A percentile compares a stretch with the other conserved stretches of the same genome.
Evolutionary conservation across 1,140 invertebrate genomes (phyloP).

Genomic region (Hyphantria cunea): DNA sequence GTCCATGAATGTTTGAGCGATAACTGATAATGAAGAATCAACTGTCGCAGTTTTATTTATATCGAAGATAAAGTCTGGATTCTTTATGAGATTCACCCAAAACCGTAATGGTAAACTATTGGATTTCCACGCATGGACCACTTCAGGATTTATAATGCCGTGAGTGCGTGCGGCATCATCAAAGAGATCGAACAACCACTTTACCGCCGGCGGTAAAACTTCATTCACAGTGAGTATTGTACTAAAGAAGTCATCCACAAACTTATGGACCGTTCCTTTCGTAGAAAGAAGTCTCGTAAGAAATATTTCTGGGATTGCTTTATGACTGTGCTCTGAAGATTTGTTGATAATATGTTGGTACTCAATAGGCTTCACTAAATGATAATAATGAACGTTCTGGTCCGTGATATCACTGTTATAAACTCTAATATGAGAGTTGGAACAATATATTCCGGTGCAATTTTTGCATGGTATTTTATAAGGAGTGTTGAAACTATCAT

Average conservation of each 20-base stretch:
- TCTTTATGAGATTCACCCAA: constrained; percentile 99
- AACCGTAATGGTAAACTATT: constrained; percentile 96
- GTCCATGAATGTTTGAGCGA: constrained; percentile 98
- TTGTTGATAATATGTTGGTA: constrained; percentile 86
- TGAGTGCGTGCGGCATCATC: constrained; percentile 94
- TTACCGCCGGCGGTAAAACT: constrained; percentile 94
- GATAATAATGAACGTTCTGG: constrained; percentile 88
- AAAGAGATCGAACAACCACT: constrained; percentile 97
- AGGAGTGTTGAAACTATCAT: constrained; percentile 90
- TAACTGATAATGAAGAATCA: constrained; percentile 95
- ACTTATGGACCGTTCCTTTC: constrained; percentile 97
- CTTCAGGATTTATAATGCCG: constrained; percentile 91
- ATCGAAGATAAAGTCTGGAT: constrained; percentile 98
- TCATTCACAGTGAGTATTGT: constrained; percentile 95
- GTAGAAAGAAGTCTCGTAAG: constrained; percentile 95
- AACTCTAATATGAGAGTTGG: constrained; percentile 89
- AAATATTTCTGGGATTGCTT: constrained; percentile 98
- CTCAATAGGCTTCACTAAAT: constrained; percentile 92
- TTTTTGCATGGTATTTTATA: constrained; percentile 92
- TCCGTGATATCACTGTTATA: constrained; percentile 91
- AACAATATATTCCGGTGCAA: constrained; percentile 89
- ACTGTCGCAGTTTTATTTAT: constrained; percentile 96
- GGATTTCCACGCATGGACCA: constrained; percentile 98
- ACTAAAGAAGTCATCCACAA: constrained; percentile 96
- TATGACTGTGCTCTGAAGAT: constrained; percentile 90